Percentiles rank a stretch among this genome's conserved stretches.
These are phyloP conservation scores for Cyprinella venusta DNA, from an alignment of 2,797 vertebrate genomes.

Conservation along the genomic window DNA sequence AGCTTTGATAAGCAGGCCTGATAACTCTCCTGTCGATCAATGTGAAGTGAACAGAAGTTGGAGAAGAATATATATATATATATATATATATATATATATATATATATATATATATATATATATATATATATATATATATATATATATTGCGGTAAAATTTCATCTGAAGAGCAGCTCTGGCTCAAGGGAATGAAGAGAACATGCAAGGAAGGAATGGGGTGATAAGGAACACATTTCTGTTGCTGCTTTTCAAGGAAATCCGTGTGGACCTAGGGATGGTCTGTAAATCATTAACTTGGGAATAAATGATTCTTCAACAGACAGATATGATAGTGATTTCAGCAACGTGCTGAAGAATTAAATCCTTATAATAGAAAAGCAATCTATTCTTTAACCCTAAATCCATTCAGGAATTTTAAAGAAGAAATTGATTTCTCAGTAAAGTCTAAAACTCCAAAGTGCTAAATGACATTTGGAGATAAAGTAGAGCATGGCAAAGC, in stretches of 20 bases:
- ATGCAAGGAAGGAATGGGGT: background rate
- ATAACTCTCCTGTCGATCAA: slow-evolving; percentile 46
- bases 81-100: slow-evolving; percentile 30
- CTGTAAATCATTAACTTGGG: slow-evolving; percentile 50
- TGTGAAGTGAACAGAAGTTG: slow-evolving; percentile 39
- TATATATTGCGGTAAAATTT: slow-evolving; percentile 14
- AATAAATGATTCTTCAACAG: slow-evolving; percentile 27
- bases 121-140: slow-evolving; percentile 29
- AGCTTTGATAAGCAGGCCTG: slow-evolving; percentile 23
- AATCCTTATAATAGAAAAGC: slow-evolving; percentile 12
- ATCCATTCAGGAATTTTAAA: background rate
- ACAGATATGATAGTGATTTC: slow-evolving; percentile 11
- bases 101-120: slow-evolving; percentile 22
- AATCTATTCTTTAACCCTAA: background rate
- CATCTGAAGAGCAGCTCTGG: slow-evolving; percentile 24
- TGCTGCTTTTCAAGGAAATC: slow-evolving; percentile 17
- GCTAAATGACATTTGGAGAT: background rate
- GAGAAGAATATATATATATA: slow-evolving; percentile 7
- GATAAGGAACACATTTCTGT: background rate
- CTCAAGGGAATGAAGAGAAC: slow-evolving; percentile 10
- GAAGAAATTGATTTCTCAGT: background rate
- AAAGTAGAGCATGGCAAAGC: background rate
- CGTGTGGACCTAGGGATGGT: slow-evolving; percentile 20
- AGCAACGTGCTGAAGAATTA: background rate
- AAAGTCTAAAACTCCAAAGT: background rate